phyloP scores from a whole-genome alignment of 1,140 invertebrate genomes.

The Protaetia brevitarsis region DNA sequence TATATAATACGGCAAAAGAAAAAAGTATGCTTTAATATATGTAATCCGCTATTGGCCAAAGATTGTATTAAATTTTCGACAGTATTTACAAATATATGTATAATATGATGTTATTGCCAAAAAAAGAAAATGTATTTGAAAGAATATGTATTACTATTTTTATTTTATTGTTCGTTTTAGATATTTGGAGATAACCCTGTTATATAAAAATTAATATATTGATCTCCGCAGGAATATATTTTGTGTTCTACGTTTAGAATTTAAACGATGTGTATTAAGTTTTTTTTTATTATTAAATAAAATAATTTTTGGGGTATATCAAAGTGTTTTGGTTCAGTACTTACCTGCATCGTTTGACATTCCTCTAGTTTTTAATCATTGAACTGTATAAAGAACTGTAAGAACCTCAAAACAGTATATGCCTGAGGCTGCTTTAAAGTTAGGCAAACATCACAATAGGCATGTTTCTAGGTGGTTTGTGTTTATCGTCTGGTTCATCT shows the following conservation, averaged over 20 bases:
- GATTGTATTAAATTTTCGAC: constrained; percentile 21
- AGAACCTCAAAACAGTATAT: no score
- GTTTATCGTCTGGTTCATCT: no score
- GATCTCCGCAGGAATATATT: neutral
- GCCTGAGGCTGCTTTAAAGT: no score
- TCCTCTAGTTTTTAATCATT: no score
- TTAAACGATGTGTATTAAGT: constrained; percentile 3
- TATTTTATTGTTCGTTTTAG: neutral
- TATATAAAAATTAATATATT: neutral
- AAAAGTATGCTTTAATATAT: constrained; percentile 15
- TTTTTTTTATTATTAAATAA: constrained; percentile 11
- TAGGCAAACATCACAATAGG: no score
- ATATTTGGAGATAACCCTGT: neutral
- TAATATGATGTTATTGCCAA: neutral
- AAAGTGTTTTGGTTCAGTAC: neutral
- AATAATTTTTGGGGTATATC: constrained; percentile 7
- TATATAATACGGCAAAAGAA: neutral
- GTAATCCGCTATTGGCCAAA: constrained; percentile 20
- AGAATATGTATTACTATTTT: no score
- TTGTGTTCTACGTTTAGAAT: constrained; percentile 14
- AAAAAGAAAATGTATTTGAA: no score
- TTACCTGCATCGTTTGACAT: no score
- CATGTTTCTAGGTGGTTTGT: no score
- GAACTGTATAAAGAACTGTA: no score
- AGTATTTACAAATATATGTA: constrained; percentile 18